Conservation (phyloP, 35 echinoderm and acorn worm species). For the Amphiura filiformis region DNA sequence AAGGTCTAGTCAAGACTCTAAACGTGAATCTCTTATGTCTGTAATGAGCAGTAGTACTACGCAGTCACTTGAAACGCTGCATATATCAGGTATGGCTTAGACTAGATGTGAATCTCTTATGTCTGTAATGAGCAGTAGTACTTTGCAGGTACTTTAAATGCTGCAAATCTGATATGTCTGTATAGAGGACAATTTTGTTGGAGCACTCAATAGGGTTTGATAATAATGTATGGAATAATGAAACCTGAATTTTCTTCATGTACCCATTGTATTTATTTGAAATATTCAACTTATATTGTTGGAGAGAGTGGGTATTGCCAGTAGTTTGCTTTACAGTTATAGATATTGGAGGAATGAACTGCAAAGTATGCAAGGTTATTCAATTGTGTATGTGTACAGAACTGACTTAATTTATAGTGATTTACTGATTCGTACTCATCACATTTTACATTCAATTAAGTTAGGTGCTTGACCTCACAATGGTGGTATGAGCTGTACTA, state of each 20-base stretch:
- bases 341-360: too few relatives aligned
- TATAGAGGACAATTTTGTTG: neutral
- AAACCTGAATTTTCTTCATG: neutral
- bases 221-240: neutral
- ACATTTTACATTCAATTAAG: too few relatives aligned
- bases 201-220: neutral
- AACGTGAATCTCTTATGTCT: constrained; percentile 28
- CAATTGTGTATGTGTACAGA: too few relatives aligned
- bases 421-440: too few relatives aligned
- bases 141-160: constrained; percentile 58
- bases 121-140: constrained; percentile 33
- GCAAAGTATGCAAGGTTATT: too few relatives aligned
- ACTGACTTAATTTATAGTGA: too few relatives aligned
- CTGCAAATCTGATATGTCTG: constrained; percentile 42
- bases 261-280: neutral
- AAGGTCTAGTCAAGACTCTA: constrained; percentile 10
- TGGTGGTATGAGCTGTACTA: too few relatives aligned
- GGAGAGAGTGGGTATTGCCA: too few relatives aligned
- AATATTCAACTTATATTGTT: too few relatives aligned
- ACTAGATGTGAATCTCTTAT: constrained; percentile 26
- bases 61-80: constrained; percentile 70
- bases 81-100: constrained; percentile 67
- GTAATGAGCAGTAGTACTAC: constrained; percentile 47
- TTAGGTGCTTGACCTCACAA: too few relatives aligned
- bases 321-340: too few relatives aligned